phyloP scores from a whole-genome alignment of 2,797 vertebrate species.

The Scleropages formosus region DNA sequence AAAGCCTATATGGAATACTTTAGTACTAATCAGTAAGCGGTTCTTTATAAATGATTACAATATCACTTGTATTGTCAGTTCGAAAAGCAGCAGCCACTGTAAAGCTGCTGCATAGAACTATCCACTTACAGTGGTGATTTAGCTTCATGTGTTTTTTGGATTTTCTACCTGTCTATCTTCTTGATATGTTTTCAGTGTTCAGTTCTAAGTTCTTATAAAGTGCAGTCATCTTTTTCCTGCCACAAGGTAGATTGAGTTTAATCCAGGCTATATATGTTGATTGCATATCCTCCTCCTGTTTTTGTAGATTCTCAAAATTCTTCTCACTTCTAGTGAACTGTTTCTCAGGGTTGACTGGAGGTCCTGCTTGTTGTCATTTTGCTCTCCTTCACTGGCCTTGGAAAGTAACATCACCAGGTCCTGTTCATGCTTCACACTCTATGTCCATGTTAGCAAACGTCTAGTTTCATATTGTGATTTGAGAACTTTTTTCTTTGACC shows the following conservation, averaged over 20 bases:
- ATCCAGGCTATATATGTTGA: not conserved
- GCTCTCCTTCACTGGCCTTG: not conserved
- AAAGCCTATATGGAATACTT: no score
- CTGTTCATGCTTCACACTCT: not conserved
- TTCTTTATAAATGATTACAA: no score
- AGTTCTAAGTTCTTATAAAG: no score
- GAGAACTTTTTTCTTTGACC: not conserved
- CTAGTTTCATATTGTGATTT: not conserved
- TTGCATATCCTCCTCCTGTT: not conserved
- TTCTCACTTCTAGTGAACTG: not conserved
- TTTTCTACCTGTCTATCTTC: no score
- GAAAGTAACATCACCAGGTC: not conserved
- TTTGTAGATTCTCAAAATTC: not conserved
- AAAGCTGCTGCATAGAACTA: no score
- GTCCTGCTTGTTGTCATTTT: not conserved
- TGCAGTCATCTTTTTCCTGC: not conserved
- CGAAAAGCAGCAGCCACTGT: no score
- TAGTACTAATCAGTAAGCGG: no score
- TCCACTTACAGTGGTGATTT: no score
- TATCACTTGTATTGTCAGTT: no score
- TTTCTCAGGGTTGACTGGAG: not conserved
- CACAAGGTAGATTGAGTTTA: not conserved
- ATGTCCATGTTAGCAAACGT: not conserved
- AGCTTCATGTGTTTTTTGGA: no score
- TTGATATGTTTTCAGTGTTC: no score